Conservation (phyloP, 92 coral and sea anemone species). For the Galaxea fascicularis region DNA sequence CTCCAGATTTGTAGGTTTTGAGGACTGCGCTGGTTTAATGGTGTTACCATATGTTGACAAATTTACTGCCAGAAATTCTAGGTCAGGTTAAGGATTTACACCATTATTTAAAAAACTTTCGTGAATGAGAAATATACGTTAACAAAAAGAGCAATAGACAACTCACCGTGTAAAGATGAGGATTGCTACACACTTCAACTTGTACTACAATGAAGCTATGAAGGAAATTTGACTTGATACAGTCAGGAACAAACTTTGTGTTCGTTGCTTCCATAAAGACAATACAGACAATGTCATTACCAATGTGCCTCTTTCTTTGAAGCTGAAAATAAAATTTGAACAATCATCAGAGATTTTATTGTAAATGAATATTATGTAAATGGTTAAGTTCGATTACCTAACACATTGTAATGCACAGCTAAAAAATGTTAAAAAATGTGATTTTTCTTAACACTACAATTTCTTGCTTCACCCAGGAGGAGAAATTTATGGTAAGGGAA, state of each 20-base stretch:
- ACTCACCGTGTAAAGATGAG: slow-evolving; percentile 76
- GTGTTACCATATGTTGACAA: neutral
- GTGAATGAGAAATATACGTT: neutral
- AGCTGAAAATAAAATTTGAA: slow-evolving; percentile 53
- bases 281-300: slow-evolving; percentile 94
- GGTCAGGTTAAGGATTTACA: neutral
- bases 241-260: slow-evolving; percentile 88
- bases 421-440: no score
- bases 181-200: slow-evolving; percentile 71
- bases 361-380: neutral
- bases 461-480: no score
- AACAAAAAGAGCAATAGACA: neutral
- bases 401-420: no score
- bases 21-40: no score
- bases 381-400: neutral
- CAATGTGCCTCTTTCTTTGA: slow-evolving; percentile 96
- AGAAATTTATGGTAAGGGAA: no score
- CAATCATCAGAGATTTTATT: neutral
- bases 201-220: slow-evolving; percentile 91
- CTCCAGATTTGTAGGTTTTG: no score
- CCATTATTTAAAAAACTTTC: neutral
- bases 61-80: no score
- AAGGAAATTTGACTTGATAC: slow-evolving; percentile 95
- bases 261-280: slow-evolving; percentile 86
- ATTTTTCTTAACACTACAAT: neutral